Percentiles rank a stretch among this genome's conserved stretches.
Conservation (phyloP, 2,888 invertebrate genomes). For the Lithosia quadra region DNA sequence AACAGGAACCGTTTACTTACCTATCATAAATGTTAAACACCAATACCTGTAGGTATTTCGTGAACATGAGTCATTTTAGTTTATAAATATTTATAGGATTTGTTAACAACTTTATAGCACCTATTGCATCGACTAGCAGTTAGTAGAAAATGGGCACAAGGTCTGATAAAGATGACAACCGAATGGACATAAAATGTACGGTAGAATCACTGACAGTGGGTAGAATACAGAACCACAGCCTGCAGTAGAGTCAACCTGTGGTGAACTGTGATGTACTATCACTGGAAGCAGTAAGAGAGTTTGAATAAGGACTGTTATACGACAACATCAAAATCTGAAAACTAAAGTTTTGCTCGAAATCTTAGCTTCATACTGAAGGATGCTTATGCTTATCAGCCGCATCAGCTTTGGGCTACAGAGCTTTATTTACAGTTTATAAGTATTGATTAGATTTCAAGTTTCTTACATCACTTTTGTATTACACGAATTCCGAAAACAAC, state of each 20-base stretch:
- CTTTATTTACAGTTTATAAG: no score
- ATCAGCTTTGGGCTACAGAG: background rate
- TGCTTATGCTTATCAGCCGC: background rate
- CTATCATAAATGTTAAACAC: background rate
- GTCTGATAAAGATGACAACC: slow-evolving; percentile 2
- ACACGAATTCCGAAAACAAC: background rate
- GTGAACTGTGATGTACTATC: no score
- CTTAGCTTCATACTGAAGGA: background rate
- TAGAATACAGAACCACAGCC: background rate
- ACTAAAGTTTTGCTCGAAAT: background rate
- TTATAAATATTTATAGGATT: background rate
- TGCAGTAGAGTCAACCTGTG: background rate
- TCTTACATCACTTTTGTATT: no score
- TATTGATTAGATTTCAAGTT: no score
- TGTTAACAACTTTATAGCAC: background rate
- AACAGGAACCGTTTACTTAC: background rate
- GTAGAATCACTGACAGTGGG: no score
- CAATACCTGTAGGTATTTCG: background rate
- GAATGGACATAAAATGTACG: background rate
- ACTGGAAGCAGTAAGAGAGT: background rate
- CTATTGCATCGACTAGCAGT: slow-evolving; percentile 1
- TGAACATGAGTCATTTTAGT: background rate
- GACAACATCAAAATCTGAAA: background rate
- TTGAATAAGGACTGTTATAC: background rate
- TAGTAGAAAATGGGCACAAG: slow-evolving; percentile 4